Conservation (phyloP, 2,113 vertebrate genomes). For the Rhinichthys klamathensis region DNA sequence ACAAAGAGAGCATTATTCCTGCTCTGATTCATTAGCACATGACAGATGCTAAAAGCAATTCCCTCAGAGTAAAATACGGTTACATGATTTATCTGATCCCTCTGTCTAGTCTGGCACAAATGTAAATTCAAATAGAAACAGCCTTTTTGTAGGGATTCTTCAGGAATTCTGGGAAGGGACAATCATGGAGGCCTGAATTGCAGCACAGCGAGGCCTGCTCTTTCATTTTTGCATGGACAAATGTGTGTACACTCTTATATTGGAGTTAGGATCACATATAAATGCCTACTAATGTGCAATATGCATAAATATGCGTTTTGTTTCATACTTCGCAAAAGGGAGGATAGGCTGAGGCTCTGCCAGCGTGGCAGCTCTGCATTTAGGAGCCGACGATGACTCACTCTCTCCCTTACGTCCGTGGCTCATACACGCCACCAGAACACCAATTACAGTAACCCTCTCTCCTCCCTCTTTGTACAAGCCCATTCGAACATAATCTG, state of each 20-base stretch:
- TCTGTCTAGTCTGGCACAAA: slow-evolving; percentile 13
- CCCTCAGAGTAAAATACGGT: background rate
- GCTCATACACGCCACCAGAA: slow-evolving; percentile 13
- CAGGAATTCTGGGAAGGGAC: background rate
- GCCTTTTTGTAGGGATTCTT: background rate
- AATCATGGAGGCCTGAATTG: background rate
- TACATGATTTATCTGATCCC: slow-evolving; percentile 9
- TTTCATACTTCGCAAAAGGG: background rate
- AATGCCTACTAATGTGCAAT: background rate
- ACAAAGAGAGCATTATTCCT: slow-evolving; percentile 19
- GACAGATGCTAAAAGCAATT: background rate
- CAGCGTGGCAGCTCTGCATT: slow-evolving; percentile 43
- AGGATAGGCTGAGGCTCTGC: background rate
- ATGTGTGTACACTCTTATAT: background rate
- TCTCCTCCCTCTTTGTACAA: background rate
- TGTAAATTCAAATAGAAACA: background rate
- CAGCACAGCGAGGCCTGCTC: background rate
- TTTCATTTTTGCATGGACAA: background rate
- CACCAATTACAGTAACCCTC: slow-evolving; percentile 28
- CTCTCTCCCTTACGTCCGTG: slow-evolving; percentile 46
- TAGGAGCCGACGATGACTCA: slow-evolving; percentile 46
- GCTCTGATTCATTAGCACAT: slow-evolving; percentile 22
- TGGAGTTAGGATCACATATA: too few relatives aligned
- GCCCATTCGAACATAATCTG: slow-evolving; percentile 19
- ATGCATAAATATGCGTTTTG: background rate